Conservation (phyloP, 2,888 invertebrate genomes). For the Ecdyonurus torrentis region DNA sequence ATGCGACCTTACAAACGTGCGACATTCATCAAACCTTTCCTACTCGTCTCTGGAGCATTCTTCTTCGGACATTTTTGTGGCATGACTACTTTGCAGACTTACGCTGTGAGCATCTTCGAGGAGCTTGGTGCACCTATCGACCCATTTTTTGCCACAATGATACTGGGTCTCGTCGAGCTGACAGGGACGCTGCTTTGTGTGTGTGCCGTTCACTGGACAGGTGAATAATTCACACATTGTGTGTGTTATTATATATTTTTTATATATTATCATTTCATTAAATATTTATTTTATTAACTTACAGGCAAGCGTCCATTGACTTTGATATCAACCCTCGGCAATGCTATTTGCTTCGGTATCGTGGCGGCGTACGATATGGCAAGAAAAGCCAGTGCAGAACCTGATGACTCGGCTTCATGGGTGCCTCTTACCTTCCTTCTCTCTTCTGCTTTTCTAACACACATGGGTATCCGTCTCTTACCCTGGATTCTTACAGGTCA, state of each 20-base stretch:
- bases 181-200: conserved; percentile 46
- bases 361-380: conserved; percentile 36
- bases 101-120: conserved; percentile 39
- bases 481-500: conserved; percentile 63
- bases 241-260: not conserved
- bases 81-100: conserved; percentile 44
- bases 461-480: conserved; percentile 48
- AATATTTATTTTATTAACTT: not conserved
- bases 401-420: conserved; percentile 30
- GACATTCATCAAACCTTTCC: conserved; percentile 50
- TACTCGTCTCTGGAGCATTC: conserved; percentile 46
- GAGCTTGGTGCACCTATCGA: conserved; percentile 54
- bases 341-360: conserved; percentile 43
- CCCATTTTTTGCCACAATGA: conserved; percentile 55
- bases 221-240: conserved; percentile 19
- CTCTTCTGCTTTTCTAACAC: conserved; percentile 47
- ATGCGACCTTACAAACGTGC: conserved; percentile 16
- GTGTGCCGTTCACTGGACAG: conserved; percentile 47
- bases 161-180: conserved; percentile 50
- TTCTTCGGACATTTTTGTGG: conserved; percentile 61
- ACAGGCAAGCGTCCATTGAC: conserved; percentile 29
- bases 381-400: conserved; percentile 14
- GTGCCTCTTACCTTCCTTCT: conserved; percentile 48
- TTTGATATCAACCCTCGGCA: conserved; percentile 47
- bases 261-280: not conserved